phyloP scores from a whole-genome alignment of 2,797 vertebrate genomes.

The Rachycentron canadum region DNA sequence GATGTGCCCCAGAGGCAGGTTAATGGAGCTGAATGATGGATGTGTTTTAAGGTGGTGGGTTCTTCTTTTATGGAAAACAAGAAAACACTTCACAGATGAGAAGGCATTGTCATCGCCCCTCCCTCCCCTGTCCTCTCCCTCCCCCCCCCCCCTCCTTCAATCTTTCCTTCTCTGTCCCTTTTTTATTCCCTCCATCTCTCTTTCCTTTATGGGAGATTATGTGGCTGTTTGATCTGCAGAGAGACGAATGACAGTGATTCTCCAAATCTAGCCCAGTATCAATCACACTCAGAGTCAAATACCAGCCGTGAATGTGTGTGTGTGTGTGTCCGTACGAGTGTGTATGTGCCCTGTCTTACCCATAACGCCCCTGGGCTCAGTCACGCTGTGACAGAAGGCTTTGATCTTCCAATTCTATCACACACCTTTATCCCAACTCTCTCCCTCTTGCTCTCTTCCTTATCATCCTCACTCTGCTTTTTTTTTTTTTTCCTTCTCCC shows the following conservation, averaged over 20 bases:
- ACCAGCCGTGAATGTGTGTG: constrained; percentile 55
- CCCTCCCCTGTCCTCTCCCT: neutral
- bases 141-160: neutral
- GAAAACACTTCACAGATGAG: constrained; percentile 66
- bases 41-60: constrained; percentile 47
- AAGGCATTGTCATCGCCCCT: constrained; percentile 46
- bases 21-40: constrained; percentile 57
- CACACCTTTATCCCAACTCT: constrained; percentile 79
- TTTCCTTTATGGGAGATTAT: constrained; percentile 79
- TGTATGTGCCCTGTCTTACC: constrained; percentile 74
- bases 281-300: constrained; percentile 81
- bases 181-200: constrained; percentile 73
- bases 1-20: constrained; percentile 40
- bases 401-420: constrained; percentile 84
- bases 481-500: constrained; percentile 1
- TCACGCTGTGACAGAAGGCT: constrained; percentile 78
- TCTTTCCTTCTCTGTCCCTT: constrained; percentile 56
- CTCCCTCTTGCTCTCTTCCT: constrained; percentile 68
- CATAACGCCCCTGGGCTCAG: constrained; percentile 82
- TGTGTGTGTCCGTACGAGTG: constrained; percentile 34
- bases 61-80: constrained; percentile 65
- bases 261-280: constrained; percentile 82
- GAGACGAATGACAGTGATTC: constrained; percentile 84
- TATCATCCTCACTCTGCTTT: constrained; percentile 66
- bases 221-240: constrained; percentile 82